Conservation (phyloP, 2,797 vertebrate genomes). For the Enteromius paludinosus region DNA sequence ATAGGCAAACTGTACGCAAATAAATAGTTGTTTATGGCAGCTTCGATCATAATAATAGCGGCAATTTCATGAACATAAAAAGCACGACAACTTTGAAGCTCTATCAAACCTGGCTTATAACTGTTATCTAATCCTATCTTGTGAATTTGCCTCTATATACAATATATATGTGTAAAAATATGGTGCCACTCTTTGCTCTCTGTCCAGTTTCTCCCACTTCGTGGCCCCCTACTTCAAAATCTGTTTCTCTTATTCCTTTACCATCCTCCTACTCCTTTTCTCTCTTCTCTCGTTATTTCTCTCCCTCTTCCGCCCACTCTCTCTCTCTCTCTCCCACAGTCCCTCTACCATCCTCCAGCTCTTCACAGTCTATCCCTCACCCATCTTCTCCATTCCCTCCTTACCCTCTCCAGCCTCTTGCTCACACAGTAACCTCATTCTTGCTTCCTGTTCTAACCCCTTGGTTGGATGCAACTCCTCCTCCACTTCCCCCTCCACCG, state of each 20-base stretch:
- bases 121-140: constrained; percentile 42
- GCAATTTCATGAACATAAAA: constrained; percentile 65
- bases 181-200: constrained; percentile 19
- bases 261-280: constrained; percentile 55
- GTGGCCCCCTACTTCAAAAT: constrained; percentile 27
- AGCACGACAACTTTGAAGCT: constrained; percentile 54
- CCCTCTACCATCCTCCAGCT: constrained; percentile 46
- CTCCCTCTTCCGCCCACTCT: constrained; percentile 56
- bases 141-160: constrained; percentile 46
- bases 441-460: constrained; percentile 91
- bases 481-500: constrained; percentile 79
- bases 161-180: constrained; percentile 44
- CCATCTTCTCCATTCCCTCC: constrained; percentile 70
- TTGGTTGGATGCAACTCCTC: constrained; percentile 81
- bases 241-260: constrained; percentile 44
- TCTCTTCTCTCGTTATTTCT: constrained; percentile 48
- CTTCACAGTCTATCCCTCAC: constrained; percentile 47
- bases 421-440: constrained; percentile 92
- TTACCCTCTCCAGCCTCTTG: constrained; percentile 54
- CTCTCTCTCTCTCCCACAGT: constrained; percentile 42
- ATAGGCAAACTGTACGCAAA: constrained; percentile 52
- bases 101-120: constrained; percentile 49
- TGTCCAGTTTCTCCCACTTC: constrained; percentile 34
- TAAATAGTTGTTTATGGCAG: constrained; percentile 58
- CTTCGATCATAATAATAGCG: constrained; percentile 65